Conservation (phyloP, 2,113 vertebrate genomes). For the Coregonus clupeaformis region DNA sequence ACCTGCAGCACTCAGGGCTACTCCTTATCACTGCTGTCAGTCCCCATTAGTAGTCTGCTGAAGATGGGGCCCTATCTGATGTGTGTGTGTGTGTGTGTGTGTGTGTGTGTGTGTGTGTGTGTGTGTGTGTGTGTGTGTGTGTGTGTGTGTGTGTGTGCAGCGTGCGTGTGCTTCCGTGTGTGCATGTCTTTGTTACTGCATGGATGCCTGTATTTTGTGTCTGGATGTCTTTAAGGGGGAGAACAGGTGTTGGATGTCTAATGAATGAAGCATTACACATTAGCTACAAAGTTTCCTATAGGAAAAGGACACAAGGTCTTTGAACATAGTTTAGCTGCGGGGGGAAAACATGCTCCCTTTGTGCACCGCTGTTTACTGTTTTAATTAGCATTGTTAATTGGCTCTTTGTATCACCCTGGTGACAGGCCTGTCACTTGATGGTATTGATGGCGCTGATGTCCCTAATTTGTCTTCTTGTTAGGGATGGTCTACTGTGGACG, state of each 20-base stretch:
- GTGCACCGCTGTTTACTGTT: conserved; percentile 78
- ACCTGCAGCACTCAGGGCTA: conserved; percentile 20
- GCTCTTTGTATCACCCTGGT: conserved; percentile 83
- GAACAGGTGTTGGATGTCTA: too few species aligned
- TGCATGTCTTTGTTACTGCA: background rate
- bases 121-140: conserved; percentile 10
- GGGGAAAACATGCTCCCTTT: conserved; percentile 42
- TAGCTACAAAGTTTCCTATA: too few species aligned
- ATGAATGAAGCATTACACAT: too few species aligned
- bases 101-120: background rate
- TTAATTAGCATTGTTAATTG: conserved; percentile 99
- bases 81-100: conserved; percentile 1
- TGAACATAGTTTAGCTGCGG: conserved; percentile 42
- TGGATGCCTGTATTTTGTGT: too few species aligned
- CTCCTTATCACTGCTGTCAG: conserved; percentile 27
- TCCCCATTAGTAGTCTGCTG: conserved; percentile 12
- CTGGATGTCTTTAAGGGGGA: background rate
- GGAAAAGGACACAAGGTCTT: conserved; percentile 56
- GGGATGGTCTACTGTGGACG: conserved; percentile 11
- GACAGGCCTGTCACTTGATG: conserved; percentile 75
- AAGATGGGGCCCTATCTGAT: conserved; percentile 8
- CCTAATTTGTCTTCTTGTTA: conserved; percentile 75
- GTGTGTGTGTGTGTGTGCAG: background rate
- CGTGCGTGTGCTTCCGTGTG: background rate
- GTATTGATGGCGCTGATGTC: conserved; percentile 74